Base-by-base conservation (phyloP, 2,797 vertebrate species). In the Silurus lanzhouensis region DNA sequence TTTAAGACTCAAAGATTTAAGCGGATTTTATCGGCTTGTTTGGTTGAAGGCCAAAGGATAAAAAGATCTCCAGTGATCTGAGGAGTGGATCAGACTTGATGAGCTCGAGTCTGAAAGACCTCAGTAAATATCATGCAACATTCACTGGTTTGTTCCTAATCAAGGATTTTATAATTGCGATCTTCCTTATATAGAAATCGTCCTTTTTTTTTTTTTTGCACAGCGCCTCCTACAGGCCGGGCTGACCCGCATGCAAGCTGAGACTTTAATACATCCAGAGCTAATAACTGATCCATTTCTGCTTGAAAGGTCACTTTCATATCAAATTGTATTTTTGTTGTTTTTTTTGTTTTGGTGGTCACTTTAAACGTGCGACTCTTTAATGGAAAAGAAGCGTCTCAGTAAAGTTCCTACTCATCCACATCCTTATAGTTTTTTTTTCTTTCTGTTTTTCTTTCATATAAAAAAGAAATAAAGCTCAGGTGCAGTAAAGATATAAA, bases 391-490 rank as follows among this genome's bases (percentile, higher is more conserved):
- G 38, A 71, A 67, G 83, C 83, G 82, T 17, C 14, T 1, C 27
- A 7, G 12, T 57, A 68, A 46, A 7, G 2, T 68, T 15, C 15
- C 38, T 70, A 48, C 58, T 83, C 70, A 64, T 64, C 77, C 74
- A 71, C 68, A 66, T 83, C 83, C 55, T 80, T 61, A 38, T 57
- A 44, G 78, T 31, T 31, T 48, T 27, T 44, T 14, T 14, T 57
- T 76, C 12, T 9, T 10, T 19, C 25, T 31, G 48, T 76, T 31
- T 60, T 66, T 27, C 63, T 15, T 57, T 68, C 60, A 61, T 68
- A 86, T 82, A 86, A 46, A 87, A 89, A 83, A 9, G 74, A 46
- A 68, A 48, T 27, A 85, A 87, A 81, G 86, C 63, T 72, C 44
- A 83, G 83, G 76, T 71, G 84, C 70, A 79, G 27, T 82, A 55